Evolutionary conservation across 1,140 invertebrate species (phyloP), one percentile per base, ranked within the genome.

Genomic region (Antheraea mylitta): DNA sequence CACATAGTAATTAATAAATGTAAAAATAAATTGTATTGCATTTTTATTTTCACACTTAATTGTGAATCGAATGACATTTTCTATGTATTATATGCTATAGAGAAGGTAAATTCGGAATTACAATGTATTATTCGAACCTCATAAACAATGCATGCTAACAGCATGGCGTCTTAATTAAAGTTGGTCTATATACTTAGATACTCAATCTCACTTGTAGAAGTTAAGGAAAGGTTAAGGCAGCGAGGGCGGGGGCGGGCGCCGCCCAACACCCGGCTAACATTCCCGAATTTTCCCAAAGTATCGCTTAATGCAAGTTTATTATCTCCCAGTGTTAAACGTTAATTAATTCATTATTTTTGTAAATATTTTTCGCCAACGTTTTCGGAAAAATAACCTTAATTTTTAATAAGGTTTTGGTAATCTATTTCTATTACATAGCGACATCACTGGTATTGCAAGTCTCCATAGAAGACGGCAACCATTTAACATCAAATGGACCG

Each of bases 281-380:
- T 83, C 86, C 86, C 87, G 80, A 91, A 89, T 86, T 89, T 86
- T 84, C 83, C 83, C 78, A 82, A 88, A 90, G 87, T 90, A 91
- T 90, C 86, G 83, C 80, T 88, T 89, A 85, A 87, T 91, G 85
- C 85, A 84, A 83, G 81, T 91, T 90, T 89, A 90, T 91, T 91
- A 91, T 91, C 89, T 87, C 69, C 79, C 81, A 80, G 30, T 82
- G 77, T 82, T 79, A 85, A 79, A 80, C 71, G 80, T 89, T 91
- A 86, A 91, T 90, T 90, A 90, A 87, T 90, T 83, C 80, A 89
- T 85, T 79, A 74, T 79, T 80, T 83, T 82, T 76, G 22, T 30
- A 30, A 30, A 30, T 30, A 30, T 4, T 30, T 30, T 30, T 30
- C 22, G 22, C 22, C 22, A 30, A 30, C 22, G 22, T 30, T 30